Evolutionary conservation across 2,797 vertebrate species (phyloP).

Genomic region (Sylvia borin): DNA sequence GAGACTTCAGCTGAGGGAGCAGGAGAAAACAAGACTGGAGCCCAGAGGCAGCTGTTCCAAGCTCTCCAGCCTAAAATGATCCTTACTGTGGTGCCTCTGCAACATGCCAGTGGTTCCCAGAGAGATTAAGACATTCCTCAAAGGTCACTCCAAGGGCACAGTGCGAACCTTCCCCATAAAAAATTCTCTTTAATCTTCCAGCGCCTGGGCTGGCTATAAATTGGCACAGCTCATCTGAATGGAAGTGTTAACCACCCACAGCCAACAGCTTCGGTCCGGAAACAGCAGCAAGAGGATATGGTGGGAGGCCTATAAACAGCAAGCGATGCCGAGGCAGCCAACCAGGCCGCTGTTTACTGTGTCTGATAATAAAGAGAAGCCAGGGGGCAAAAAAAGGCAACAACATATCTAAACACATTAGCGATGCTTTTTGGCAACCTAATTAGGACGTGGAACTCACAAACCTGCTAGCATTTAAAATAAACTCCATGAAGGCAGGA

Average conservation of each 20-base stretch:
- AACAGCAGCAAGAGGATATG: conserved; percentile 68
- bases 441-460: not conserved
- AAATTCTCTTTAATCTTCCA: conserved; percentile 69
- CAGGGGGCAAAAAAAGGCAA: conserved; percentile 29
- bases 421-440: not conserved
- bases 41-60: conserved; percentile 2
- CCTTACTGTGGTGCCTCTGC: not conserved
- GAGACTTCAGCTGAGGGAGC: not conserved
- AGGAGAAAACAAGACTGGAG: not conserved
- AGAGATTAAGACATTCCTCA: conserved; percentile 46
- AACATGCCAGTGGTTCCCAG: not conserved
- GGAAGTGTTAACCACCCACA: conserved; percentile 71
- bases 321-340: conserved; percentile 43
- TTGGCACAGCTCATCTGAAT: conserved; percentile 66
- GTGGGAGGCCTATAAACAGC: conserved; percentile 67
- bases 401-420: conserved; percentile 26
- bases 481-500: conserved; percentile 19
- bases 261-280: conserved; percentile 68
- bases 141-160: conserved; percentile 69
- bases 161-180: conserved; percentile 39
- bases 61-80: not conserved
- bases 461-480: conserved; percentile 11
- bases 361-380: conserved; percentile 42
- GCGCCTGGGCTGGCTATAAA: conserved; percentile 53
- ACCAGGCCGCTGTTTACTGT: conserved; percentile 42